Evolutionary conservation across 2,888 invertebrate genomes (phyloP), one percentile per base, ranked within the genome.

Genomic region (Brachypalpus laphriformis): DNA sequence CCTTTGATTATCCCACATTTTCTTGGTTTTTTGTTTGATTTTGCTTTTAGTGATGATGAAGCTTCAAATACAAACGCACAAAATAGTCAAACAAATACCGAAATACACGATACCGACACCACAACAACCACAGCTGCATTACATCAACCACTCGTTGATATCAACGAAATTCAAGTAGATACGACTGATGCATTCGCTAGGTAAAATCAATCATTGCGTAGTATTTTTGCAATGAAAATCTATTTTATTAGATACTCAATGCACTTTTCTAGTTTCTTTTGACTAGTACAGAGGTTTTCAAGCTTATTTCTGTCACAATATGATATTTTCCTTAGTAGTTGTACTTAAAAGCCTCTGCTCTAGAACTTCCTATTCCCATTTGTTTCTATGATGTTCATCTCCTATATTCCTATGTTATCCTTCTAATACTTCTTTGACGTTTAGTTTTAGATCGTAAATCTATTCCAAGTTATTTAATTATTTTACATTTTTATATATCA

Each of bases 161-260:
- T 89, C 90, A 89, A 89, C 89, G 89, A 89, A 85, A 86, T 89
- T 87, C 88, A 90, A 74, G 87, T 89, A 90, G 91, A 91, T 89
- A 91, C 89, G 71, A 89, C 89, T 88, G 91, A 91, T 88, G 89
- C 89, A 76, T 87, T 86, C 68, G 87, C 88, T 91, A 91, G 91
- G 91, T 91, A 91, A 91, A 65, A 65, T 9, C 34, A 47, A 71
- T 31, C 34, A 66, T 61, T 61, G 20, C 40, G 37, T 63, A 78
- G 16, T 47, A 28, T 9, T 51, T 18, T 57, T 22, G n/a, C 14
- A 54, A 54, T 28, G 2, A 28, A 6, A 28, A 16, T 11, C 5
- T 56, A 31, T 22, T n/a, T n/a, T n/a, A n/a, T n/a, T n/a, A n/a
- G n/a, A n/a, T n/a, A n/a, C n/a, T n/a, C n/a, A n/a, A n/a, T n/a